A percentile compares a stretch with the other conserved stretches of the same genome.
phyloP scores from a whole-genome alignment of 2,888 invertebrate genomes.

The Dioctria rufipes region DNA sequence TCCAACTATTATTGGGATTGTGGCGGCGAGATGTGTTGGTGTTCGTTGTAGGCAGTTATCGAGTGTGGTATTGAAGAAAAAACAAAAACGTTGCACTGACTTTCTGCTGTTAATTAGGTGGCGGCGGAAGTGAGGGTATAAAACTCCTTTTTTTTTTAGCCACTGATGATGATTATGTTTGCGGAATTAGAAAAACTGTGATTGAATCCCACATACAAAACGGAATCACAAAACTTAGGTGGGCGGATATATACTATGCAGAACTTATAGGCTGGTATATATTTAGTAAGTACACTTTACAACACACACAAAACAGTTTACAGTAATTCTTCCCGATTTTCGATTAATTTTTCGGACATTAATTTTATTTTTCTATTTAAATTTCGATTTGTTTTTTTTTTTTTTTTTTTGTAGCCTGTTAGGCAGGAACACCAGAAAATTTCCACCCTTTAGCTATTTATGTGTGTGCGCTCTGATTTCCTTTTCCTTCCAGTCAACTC shows the following conservation, averaged over 20 bases:
- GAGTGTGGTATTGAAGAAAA: neutral
- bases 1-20: too few species aligned
- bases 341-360: conserved; percentile 6
- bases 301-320: conserved; percentile 17
- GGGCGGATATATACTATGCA: too few species aligned
- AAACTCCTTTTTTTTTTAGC: too few species aligned
- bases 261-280: too few species aligned
- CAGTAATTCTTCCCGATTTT: neutral
- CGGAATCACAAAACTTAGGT: too few species aligned
- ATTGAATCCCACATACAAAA: too few species aligned
- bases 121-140: too few species aligned
- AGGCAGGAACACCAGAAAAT: neutral
- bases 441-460: conserved; percentile 20
- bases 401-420: conserved; percentile 9
- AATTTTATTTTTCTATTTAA: neutral
- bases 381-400: conserved; percentile 33
- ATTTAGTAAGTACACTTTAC: neutral
- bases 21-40: conserved; percentile 12
- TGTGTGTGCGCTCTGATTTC: conserved; percentile 8
- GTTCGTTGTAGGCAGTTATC: neutral
- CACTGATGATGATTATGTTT: too few species aligned
- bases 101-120: too few species aligned
- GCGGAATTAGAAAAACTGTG: too few species aligned
- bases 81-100: neutral
- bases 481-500: too few species aligned